A percentile compares a stretch with the other conserved stretches of the same genome.
Evolutionary conservation across 2,113 vertebrate genomes (phyloP).

Genomic region (Fregata magnificens): DNA sequence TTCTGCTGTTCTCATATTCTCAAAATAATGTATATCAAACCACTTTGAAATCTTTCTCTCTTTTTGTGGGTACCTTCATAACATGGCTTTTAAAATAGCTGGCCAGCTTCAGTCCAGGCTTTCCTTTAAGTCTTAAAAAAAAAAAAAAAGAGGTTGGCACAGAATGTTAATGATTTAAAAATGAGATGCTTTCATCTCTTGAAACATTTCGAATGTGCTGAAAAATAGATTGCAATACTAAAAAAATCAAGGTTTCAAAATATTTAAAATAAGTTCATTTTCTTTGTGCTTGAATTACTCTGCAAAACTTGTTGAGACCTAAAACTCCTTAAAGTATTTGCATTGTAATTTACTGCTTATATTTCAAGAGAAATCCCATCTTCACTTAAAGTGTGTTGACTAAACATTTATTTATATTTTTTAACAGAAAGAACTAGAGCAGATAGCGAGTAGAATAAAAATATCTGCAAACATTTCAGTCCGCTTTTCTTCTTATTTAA

Average conservation of each 20-base stretch:
- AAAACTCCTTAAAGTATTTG: not conserved
- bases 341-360: not conserved
- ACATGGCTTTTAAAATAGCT: slow-evolving; percentile 30
- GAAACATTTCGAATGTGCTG: slow-evolving; percentile 7
- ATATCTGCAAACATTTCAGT: not conserved
- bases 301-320: not conserved
- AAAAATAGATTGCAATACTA: slow-evolving; percentile 21
- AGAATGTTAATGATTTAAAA: slow-evolving; percentile 20
- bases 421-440: not conserved
- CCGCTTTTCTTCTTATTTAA: not conserved
- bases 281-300: not conserved
- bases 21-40: not conserved
- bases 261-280: not conserved
- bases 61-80: slow-evolving; percentile 27
- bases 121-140: not conserved
- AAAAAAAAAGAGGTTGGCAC: not conserved
- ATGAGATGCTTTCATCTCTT: not conserved
- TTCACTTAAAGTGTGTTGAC: not conserved
- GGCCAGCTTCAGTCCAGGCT: not conserved
- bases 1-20: not conserved
- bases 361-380: not conserved
- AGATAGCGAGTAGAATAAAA: not conserved
- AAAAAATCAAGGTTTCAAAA: not conserved
- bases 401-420: not conserved
- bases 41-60: slow-evolving; percentile 18